Base-by-base conservation (phyloP, 2,113 vertebrate species). In the Aramus guarauna region DNA sequence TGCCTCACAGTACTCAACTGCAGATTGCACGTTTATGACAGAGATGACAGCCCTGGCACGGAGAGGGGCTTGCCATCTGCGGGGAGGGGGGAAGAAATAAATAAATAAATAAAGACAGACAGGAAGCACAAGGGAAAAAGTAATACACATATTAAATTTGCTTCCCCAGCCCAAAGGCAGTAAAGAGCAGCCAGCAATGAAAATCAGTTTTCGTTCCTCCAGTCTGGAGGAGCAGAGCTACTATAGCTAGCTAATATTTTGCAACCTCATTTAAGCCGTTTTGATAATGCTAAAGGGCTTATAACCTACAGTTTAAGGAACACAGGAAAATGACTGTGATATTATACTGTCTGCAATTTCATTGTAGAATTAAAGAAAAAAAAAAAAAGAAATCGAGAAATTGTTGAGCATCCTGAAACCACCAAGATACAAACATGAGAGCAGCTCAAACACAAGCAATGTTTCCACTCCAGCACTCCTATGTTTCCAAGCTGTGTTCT, bases 11-110 rank as follows among this genome's bases (percentile, higher is more conserved):
- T 29, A 76, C 10, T 76, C 30, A 83, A 81, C 4, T 27, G 15
- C 12, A 81, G 37, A 32, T 84, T 62, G 81, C 10, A 55, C 10
- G 41, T 30, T 43, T 41, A 48, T 22, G 56, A 78, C 52, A 62
- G 62, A 71, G 69, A 60, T 37, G 48, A 52, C 9, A 79, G 37
- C 12, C 24, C 22, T 72, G 30, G 32, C 11, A 85, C 12, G 29
- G n/a, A 55, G 22, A 47, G 41, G 22, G 52, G 41, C 32, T 79
- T 88, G 37, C 4, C 43, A 58, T 64, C 30, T 34, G 20, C 12
- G 2, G 9, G 11, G 9, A 23, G 20, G 15, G 2, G 9, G 11
- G 9, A 6, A 10, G 29, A 8, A 34, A 20, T 39, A 8, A 9
- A 56, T 11, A 13, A 37, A 30, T 56, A 27, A 14, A 27, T 9